Percentiles rank a stretch among this genome's conserved stretches.
phyloP scores from a whole-genome alignment of 2,113 vertebrate genomes.

The Turdus rufiventris region DNA sequence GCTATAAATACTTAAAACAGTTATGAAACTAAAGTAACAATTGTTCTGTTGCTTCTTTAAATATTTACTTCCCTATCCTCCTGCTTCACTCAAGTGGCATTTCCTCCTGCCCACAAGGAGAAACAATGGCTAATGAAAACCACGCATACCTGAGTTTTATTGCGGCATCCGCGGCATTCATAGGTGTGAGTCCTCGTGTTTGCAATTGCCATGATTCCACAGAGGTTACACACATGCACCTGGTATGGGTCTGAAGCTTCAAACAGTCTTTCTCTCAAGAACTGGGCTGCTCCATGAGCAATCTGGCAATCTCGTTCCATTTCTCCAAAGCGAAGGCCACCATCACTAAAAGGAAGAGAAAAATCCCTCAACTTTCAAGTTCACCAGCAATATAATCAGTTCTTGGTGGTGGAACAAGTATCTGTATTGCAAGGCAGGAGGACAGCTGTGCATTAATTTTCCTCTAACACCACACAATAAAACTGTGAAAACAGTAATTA shows the following conservation, averaged over 20 bases:
- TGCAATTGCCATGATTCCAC: conserved; percentile 97
- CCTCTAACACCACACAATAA: not conserved
- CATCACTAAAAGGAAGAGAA: conserved; percentile 76
- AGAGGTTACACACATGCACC: conserved; percentile 96
- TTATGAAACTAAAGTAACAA: conserved; percentile 1
- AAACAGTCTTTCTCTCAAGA: conserved; percentile 91
- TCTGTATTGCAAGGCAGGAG: not conserved
- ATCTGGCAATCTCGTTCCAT: conserved; percentile 99
- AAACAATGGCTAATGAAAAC: not conserved
- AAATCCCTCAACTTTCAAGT: not conserved
- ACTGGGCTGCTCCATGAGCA: conserved; percentile 96
- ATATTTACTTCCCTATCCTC: conserved; percentile 12
- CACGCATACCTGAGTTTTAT: conserved; percentile 90
- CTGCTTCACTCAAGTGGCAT: not conserved
- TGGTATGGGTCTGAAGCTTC: conserved; percentile 98
- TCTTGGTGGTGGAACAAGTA: not conserved
- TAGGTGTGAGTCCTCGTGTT: conserved; percentile 97
- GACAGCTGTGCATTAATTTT: not conserved
- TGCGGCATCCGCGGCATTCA: conserved; percentile 94
- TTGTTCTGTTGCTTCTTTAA: conserved; percentile 19
- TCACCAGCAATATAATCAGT: not conserved
- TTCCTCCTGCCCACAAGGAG: not conserved
- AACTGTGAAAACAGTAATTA: not conserved
- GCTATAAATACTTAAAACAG: conserved; percentile 7
- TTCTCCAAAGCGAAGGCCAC: conserved; percentile 95